Evolutionary conservation across 2,888 invertebrate genomes (phyloP), one percentile per base, ranked within the genome.

Genomic region (Elysia crispata): DNA sequence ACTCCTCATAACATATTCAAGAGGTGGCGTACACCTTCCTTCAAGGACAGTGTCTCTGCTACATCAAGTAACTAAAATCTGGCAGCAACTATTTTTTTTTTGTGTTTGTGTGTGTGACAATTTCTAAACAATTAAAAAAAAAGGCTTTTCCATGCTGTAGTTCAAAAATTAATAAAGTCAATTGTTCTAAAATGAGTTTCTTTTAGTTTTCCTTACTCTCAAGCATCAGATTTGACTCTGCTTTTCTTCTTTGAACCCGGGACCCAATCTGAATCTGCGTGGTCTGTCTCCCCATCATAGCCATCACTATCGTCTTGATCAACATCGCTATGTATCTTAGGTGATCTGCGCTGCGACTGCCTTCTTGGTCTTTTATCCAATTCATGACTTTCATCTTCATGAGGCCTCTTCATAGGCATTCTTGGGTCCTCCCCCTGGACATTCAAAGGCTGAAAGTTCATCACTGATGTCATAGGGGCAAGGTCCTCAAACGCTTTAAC

Each of bases 241-340:
- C 69, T 25, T 60, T 28, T 77, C 25, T 60, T n/a, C 66, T 72
- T 62, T 15, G 77, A 49, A 30, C 77, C 75, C 18, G 84, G 80
- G 28, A 81, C 70, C 83, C 83, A 83, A 54, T 80, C 82, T 62
- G 78, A 50, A 15, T 82, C 85, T 28, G 82, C 77, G 54, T 85
- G 83, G 60, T 86, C 76, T 62, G 74, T 81, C 1, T 62, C 69
- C 33, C 75, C 75, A 70, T 80, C 84, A 1, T 79, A 84, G 20
- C 79, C 81, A 57, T 83, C 85, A 76, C 81, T 83, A 18, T 76
- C 81, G 0, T 66, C 77, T 64, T 79, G 75, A 23, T 83, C 81
- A 15, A 60, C 23, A 23, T 81, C 84, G 50, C 64, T 73, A 11
- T 80, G 69, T 64, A 77, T 57, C 62, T 80, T 76, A 30, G 73